phyloP scores from a whole-genome alignment of 2,113 vertebrate species.

The Dicaeum eximium region DNA sequence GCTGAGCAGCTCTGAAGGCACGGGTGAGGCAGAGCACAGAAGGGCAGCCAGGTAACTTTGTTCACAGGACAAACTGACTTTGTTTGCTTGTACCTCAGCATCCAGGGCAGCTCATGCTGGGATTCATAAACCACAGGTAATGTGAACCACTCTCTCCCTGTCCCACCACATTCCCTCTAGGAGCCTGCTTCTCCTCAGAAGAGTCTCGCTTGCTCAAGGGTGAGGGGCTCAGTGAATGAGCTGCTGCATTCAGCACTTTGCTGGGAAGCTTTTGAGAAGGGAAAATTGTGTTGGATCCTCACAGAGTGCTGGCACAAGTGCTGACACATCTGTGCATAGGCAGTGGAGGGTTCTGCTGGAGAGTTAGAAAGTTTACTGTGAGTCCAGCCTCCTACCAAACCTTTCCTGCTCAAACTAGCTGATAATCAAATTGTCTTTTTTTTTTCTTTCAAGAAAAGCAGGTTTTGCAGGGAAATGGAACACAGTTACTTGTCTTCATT shows the following conservation, averaged over 20 bases:
- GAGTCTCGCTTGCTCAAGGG: neutral
- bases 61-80: neutral
- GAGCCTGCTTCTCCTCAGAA: neutral
- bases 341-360: neutral
- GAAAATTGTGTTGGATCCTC: neutral
- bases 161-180: neutral
- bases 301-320: accelerated
- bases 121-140: neutral
- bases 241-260: neutral
- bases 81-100: neutral
- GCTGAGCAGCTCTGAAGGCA: neutral
- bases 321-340: neutral
- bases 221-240: neutral
- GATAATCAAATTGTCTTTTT: neutral
- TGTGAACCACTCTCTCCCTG: neutral
- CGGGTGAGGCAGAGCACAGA: neutral
- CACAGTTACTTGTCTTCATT: neutral
- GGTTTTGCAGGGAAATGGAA: neutral
- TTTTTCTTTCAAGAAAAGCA: neutral
- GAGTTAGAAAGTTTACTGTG: neutral
- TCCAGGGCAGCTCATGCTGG: neutral
- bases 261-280: neutral
- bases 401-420: neutral
- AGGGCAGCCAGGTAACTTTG: neutral
- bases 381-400: neutral